Percentiles rank a stretch among this genome's conserved stretches.
These are phyloP conservation scores for Drosophila auraria DNA, from an alignment of 1,140 invertebrate genomes.

Conservation along the genomic window DNA sequence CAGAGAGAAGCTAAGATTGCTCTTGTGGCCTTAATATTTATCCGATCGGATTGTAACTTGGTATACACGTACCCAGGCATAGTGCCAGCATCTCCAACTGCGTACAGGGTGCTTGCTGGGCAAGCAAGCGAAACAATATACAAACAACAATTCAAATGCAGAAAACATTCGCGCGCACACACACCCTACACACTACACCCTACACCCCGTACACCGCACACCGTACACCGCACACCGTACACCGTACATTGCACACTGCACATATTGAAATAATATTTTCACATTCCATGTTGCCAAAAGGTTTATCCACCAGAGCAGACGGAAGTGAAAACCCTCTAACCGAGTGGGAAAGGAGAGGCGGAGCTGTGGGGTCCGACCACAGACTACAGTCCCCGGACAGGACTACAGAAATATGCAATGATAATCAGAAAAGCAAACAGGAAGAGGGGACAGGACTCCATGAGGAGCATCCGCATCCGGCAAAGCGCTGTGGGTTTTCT, in stretches of 20 bases:
- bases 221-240: neutral
- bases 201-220: neutral
- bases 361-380: neutral
- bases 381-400: conserved; percentile 22
- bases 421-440: conserved; percentile 68
- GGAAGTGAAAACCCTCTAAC: conserved; percentile 20
- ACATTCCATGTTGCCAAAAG: conserved; percentile 50
- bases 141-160: conserved; percentile 49
- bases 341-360: neutral
- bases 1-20: neutral
- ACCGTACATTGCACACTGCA: conserved; percentile 12
- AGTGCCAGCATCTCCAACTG: neutral
- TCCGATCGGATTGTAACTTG: neutral
- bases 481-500: conserved; percentile 23
- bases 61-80: too few species aligned
- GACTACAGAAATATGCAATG: conserved; percentile 58
- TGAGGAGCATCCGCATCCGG: conserved; percentile 28
- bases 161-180: conserved; percentile 31
- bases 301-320: conserved; percentile 22
- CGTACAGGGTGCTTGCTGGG: conserved; percentile 5
- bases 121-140: conserved; percentile 40
- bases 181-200: neutral
- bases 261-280: conserved; percentile 68
- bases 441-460: conserved; percentile 31
- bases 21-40: neutral